Evolutionary conservation across 1,140 invertebrate species (phyloP), one percentile per base, ranked within the genome.

Genomic region (Muscidifurax raptorellus): DNA sequence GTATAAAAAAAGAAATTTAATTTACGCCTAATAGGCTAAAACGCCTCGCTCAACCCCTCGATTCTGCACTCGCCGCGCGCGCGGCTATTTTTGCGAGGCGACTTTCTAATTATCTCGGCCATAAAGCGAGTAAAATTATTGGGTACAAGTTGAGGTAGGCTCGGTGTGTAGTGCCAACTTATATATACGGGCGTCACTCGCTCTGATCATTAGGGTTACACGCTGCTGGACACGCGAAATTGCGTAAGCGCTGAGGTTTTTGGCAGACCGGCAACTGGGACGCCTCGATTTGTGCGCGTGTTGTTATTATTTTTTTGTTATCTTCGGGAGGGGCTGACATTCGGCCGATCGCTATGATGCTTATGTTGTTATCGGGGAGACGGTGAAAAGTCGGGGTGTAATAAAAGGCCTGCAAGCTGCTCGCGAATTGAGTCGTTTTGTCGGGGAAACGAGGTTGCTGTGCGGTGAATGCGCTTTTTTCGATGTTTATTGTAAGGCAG

Each of bases 71-170:
- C n/a, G n/a, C 27, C 9, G 10, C 0, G 10, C 12, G 32, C n/a
- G 30, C 9, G 36, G 18, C 36, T 75, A 75, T 75, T 75, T 75
- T 75, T 40, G 72, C n/a, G 25, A 25, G 72, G n/a, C n/a, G 30
- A 47, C 22, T 47, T 75, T 75, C 72, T 36, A 47, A 75, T 75
- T 75, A 47, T 15, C 40, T 75, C 36, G 75, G 13, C 47, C 75
- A 22, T 77, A 59, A 77, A 77, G 25, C 75, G 15, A 22, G 25
- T 9, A 59, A 77, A 77, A 77, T 77, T 77, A 77, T 77, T 77
- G 47, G 47, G 44, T 47, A 47, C 74, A n/a, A 25, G 2, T 13
- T 18, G 32, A 36, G 22, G 32, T 69, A 25, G 18, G 28, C 9
- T 69, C 15, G 15, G 18, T 9, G 71, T 72, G 36, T 10, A 13